Conservation (phyloP, 2,113 vertebrate genomes). For the Arenaria interpres region DNA sequence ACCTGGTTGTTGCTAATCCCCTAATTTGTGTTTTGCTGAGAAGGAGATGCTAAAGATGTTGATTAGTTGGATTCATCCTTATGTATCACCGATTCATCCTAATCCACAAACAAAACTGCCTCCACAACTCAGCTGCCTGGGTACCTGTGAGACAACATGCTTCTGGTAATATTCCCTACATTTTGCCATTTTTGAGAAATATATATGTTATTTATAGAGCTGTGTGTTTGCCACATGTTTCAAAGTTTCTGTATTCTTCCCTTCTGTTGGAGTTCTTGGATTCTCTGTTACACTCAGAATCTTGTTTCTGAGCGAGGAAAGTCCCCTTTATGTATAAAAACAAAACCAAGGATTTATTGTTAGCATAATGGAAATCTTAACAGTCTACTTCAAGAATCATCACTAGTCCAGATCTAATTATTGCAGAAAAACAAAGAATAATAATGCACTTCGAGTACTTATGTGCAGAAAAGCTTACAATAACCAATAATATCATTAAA, state of each 20-base stretch:
- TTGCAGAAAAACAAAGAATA: not conserved
- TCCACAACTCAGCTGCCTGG: not conserved
- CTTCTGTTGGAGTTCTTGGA: not conserved
- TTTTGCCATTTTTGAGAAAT: not conserved
- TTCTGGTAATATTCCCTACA: not conserved
- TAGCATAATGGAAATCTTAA: not conserved
- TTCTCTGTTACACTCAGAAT: not conserved
- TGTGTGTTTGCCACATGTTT: fast-evolving
- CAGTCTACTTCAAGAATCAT: not conserved
- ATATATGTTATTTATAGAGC: not conserved
- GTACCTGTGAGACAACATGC: not conserved
- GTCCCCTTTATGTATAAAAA: not conserved
- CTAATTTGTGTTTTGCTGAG: not conserved
- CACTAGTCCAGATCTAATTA: not conserved
- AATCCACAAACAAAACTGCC: not conserved
- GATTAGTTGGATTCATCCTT: not conserved
- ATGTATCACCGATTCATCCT: not conserved
- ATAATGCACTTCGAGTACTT: not conserved
- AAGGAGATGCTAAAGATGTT: not conserved
- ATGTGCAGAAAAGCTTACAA: not conserved
- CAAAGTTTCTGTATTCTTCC: not conserved
- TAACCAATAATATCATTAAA: not conserved
- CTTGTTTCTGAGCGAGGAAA: not conserved
- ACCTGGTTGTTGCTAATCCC: not conserved
- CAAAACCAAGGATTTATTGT: not conserved